Percentiles rank a stretch among this genome's conserved stretches.
Evolutionary conservation across 2,888 invertebrate species (phyloP).

Genomic region (Trisateles emortualis): DNA sequence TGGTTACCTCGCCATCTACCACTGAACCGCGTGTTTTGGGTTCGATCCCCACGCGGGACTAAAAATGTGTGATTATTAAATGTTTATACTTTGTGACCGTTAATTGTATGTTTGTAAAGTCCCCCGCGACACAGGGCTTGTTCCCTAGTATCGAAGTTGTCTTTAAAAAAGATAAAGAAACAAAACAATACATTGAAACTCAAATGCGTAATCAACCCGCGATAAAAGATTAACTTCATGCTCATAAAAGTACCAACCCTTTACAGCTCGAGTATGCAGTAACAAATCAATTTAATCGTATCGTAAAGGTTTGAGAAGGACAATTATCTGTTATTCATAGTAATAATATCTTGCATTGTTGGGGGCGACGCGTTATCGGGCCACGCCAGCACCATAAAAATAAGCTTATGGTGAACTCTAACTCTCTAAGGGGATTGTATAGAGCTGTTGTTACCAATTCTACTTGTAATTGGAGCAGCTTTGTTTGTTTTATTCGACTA

Average conservation of each 20-base stretch:
- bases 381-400: constrained; percentile 83
- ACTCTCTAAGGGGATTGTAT: constrained; percentile 61
- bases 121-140: too few relatives aligned
- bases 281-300: constrained; percentile 51
- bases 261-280: constrained; percentile 30
- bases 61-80: too few relatives aligned
- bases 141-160: too few relatives aligned
- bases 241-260: constrained; percentile 16
- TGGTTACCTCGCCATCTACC: too few relatives aligned
- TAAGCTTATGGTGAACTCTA: constrained; percentile 83
- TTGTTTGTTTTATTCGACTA: constrained; percentile 3
- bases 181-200: too few relatives aligned
- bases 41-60: too few relatives aligned
- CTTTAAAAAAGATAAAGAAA: too few relatives aligned
- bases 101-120: too few relatives aligned
- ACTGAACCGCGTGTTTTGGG: too few relatives aligned
- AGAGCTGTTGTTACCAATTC: constrained; percentile 56
- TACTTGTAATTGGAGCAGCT: constrained; percentile 22
- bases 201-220: not conserved
- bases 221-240: not conserved
- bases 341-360: constrained; percentile 82
- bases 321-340: constrained; percentile 80
- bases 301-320: constrained; percentile 52
- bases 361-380: constrained; percentile 73
- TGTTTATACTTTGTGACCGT: too few relatives aligned